Evolutionary conservation across 2,797 vertebrate genomes (phyloP), one percentile per base, ranked within the genome.

Genomic region (Allobates femoralis): DNA sequence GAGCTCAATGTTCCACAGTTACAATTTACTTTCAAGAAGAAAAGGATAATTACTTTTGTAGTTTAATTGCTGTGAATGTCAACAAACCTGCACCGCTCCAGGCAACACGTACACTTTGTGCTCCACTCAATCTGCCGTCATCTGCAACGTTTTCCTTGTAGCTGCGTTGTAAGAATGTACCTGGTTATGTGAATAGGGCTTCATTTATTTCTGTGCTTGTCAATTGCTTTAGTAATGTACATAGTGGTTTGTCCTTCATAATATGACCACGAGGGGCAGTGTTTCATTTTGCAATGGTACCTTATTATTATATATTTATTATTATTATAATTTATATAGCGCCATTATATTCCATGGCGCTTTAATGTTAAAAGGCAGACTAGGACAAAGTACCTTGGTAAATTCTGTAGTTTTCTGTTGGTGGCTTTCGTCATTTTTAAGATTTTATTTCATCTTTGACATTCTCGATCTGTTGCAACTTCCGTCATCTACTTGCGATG

Each of bases 31-130:
- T 78, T 84, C 41, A 32, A 53, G 21, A 41, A 62, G 19, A 77
- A 34, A 66, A 74, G 55, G 50, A 46, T 51, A 85, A 79, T 85
- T 79, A 79, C 19, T 26, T 73, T 58, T 79, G 15, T 73, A 18
- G 26, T 32, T 37, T 58, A 78, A 79, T 79, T 79, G 53, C 62
- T 60, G 23, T 55, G 41, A 67, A 34, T 32, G 60, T 30, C 60
- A 78, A 53, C 41, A 78, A 34, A 79, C 28, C 75, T 19, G 81
- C 64, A 37, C 46, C 75, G 79, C 75, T 34, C 30, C 21, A 7
- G 28, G 55, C 55, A 26, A 34, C 53, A 34, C 30, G 30, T 56
- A 37, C 18, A 34, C 76, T 16, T 58, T 58, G 19, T n/a, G 21
- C 30, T 10, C 3, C 51, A 8, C 34, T 53, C n/a, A 28, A 18